These are phyloP conservation scores for Hyles euphorbiae DNA, from an alignment of 1,140 invertebrate species.

Conservation along the genomic window DNA sequence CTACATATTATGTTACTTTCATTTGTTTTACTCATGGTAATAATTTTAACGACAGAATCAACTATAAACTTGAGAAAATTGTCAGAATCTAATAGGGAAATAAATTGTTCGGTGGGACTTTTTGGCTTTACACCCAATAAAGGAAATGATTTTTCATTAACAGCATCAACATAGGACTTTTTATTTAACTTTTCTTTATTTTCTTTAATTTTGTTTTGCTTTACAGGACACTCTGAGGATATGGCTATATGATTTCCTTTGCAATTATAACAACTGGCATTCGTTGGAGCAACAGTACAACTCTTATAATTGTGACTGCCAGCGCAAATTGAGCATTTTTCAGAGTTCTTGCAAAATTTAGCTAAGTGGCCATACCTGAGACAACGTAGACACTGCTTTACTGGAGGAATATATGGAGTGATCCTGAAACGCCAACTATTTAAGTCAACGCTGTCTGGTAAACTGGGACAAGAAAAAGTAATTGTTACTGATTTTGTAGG, in stretches of 20 bases:
- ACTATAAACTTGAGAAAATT: constrained; percentile 3
- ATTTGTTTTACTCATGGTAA: constrained; percentile 2
- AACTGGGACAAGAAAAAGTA: constrained; percentile 18
- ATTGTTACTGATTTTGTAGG: constrained; percentile 7
- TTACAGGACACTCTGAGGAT: constrained; percentile 15
- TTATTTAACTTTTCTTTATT: constrained; percentile 15
- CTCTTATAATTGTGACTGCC: constrained; percentile 19
- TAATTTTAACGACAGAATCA: constrained; percentile 7
- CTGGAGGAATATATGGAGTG: constrained; percentile 23
- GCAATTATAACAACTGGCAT: constrained; percentile 21
- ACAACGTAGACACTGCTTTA: constrained; percentile 29
- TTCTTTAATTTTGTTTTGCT: constrained; percentile 21
- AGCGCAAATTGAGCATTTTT: constrained; percentile 23
- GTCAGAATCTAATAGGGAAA: constrained; percentile 4
- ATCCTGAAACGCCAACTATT: no score
- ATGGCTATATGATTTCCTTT: constrained; percentile 22
- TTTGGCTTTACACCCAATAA: constrained; percentile 3
- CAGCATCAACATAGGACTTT: constrained; percentile 13
- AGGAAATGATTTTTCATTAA: constrained; percentile 12
- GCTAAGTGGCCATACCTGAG: constrained; percentile 27
- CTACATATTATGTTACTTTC: not conserved
- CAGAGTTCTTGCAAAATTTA: constrained; percentile 27
- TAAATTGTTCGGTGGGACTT: not conserved
- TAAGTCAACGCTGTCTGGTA: constrained; percentile 20
- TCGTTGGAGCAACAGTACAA: constrained; percentile 13